Evolutionary conservation across 2,888 invertebrate genomes (phyloP), one percentile per base, ranked within the genome.

Genomic region (Hirtodrosophila confusa): DNA sequence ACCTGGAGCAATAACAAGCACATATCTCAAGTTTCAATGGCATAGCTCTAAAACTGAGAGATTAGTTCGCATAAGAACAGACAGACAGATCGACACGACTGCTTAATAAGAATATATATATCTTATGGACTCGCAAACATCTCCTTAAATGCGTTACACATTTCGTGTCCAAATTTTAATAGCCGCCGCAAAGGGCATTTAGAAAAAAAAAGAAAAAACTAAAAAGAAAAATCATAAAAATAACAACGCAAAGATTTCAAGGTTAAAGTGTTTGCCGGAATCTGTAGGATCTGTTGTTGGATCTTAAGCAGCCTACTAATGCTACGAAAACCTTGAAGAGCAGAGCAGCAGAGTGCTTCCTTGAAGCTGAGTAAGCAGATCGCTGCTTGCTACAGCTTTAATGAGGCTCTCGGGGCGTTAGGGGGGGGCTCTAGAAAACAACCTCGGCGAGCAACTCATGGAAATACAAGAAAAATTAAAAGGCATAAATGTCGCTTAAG

Each of bases 401-500:
- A 64, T 64, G 64, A 64, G 68, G 39, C 45, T 1, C 17, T 53
- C 24, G 43, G 6, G 36, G 37, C 27, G 0, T 2, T 2, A 17
- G 17, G 17, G 17, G 17, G 17, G 17, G 27, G 27, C 23, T 27
- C 17, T 56, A 35, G 29, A 48, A 36, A 35, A 45, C 51, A 31
- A 31, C 31, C 7, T 8, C 31, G 9, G 3, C 37, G 35, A 44
- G 33, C 17, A 49, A 41, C 51, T 41, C 29, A 24, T 43, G 61
- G 45, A 39, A 70, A 48, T 35, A 43, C 53, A 50, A 53, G 37
- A 55, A 65, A 51, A 71, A 27, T 51, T 31, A 31, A 40, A 71
- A 74, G 45, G 49, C 78, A 63, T 74, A 69, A 75, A 75, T 75
- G 75, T 75, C 75, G 75, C 75, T 78, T 69, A 75, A 78, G 75